These are phyloP conservation scores for Proterorhinus semilunaris DNA, from an alignment of 2,113 vertebrate genomes.

Conservation along the genomic window DNA sequence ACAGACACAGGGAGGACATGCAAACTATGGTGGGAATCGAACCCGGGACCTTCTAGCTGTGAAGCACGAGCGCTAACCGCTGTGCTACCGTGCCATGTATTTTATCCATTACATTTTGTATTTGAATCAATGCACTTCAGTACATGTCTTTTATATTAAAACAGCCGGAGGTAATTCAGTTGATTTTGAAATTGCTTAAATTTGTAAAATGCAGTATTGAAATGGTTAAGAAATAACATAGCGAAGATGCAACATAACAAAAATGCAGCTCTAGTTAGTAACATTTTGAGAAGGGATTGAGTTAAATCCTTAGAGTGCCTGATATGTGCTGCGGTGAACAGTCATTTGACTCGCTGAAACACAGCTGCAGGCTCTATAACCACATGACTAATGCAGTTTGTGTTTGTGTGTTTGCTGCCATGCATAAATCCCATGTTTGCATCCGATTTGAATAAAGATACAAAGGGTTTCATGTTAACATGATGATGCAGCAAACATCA, in stretches of 20 bases:
- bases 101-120: slow-evolving; percentile 27
- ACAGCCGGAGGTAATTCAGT: not conserved
- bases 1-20: too few relatives aligned
- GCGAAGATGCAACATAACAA: too few relatives aligned
- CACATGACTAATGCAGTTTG: not conserved
- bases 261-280: too few relatives aligned
- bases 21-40: too few relatives aligned
- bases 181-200: not conserved
- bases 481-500: slow-evolving; percentile 4
- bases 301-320: too few relatives aligned
- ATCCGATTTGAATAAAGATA: slow-evolving; percentile 2
- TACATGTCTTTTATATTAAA: not conserved
- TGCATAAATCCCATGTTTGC: slow-evolving; percentile 1
- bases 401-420: not conserved
- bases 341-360: not conserved
- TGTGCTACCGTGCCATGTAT: too few relatives aligned
- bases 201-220: too few relatives aligned
- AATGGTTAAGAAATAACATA: too few relatives aligned
- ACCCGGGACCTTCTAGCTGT: too few relatives aligned
- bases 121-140: too few relatives aligned
- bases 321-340: not conserved
- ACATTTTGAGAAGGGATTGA: too few relatives aligned
- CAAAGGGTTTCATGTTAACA: not conserved
- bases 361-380: not conserved
- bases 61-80: too few relatives aligned